phyloP scores from a whole-genome alignment of 2,888 invertebrate genomes.

The Brachynemurus nebulosus region DNA sequence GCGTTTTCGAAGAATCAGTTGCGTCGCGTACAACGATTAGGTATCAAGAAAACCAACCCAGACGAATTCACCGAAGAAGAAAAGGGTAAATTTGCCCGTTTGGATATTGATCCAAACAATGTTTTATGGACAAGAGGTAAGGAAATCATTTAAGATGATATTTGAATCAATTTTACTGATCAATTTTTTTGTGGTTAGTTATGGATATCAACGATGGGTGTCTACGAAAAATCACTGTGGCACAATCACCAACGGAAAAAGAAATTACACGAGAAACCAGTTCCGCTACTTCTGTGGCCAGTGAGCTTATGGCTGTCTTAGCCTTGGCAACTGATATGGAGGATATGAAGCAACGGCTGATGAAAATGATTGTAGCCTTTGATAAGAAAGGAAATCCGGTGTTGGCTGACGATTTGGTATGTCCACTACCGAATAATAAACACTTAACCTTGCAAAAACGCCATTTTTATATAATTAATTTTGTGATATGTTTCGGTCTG shows the following conservation, averaged over 20 bases:
- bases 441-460: no score
- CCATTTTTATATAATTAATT: no score
- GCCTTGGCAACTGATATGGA: slow-evolving; percentile 71
- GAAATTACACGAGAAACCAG: slow-evolving; percentile 68
- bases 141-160: no score
- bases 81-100: slow-evolving; percentile 60
- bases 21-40: slow-evolving; percentile 53
- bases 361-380: slow-evolving; percentile 83
- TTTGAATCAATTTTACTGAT: no score
- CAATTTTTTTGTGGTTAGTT: slow-evolving; percentile 45
- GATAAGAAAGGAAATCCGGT: slow-evolving; percentile 64
- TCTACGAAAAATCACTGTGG: slow-evolving; percentile 84
- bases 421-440: no score
- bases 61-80: slow-evolving; percentile 66
- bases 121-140: slow-evolving; percentile 92
- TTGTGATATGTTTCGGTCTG: no score
- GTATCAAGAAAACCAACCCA: slow-evolving; percentile 78
- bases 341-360: slow-evolving; percentile 80
- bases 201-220: slow-evolving; percentile 94
- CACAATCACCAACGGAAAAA: slow-evolving; percentile 85
- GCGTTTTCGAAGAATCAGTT: slow-evolving; percentile 81
- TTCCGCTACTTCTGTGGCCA: slow-evolving; percentile 91
- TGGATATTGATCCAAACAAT: slow-evolving; percentile 79
- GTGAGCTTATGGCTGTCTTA: slow-evolving; percentile 97
- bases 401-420: slow-evolving; percentile 85